Base-by-base conservation (phyloP, 2,888 invertebrate species). In the Galeruca laticollis region DNA sequence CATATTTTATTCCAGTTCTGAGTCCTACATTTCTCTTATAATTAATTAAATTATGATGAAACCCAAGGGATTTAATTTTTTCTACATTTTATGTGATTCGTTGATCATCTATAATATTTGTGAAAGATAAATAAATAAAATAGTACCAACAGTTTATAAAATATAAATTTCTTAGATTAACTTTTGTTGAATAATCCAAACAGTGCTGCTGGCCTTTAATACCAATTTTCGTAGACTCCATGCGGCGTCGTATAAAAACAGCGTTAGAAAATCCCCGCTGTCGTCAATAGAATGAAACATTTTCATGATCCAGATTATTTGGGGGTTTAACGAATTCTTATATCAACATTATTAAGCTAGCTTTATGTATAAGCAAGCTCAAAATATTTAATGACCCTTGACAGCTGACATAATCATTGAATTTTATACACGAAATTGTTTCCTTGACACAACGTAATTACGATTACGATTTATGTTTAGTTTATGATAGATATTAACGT, bases 371-470 rank as follows among this genome's bases (percentile, higher is more conserved):
- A 31, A 35, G 64, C 40, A 31, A 26, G 59, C 40, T 59, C 60
- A 64, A 60, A 65, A 56, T 69, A 65, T 35, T 65, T 65, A 69
- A 69, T 69, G 69, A 69, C 52, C 37, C 60, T 47, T 69, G 60
- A 52, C 56, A 69, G 47, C 61, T 54, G 26, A 65, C 64, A 54
- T 65, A 61, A 65, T 65, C 60, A 37, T 47, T 35, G 37, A 60
- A 31, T 57, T 49, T 52, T 51, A 54, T 57, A 54, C 35, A 13
- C 26, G 40, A 54, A 47, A 20, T 31, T 26, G 56, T 64, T 33
- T 47, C 13, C 47, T 63, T 18, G 54, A 63, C 35, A 26, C 21
- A 21, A 52, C 26, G 4, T 26, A 26, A 18, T 57, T 10, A 57
- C 15, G 9, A 6, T 18, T 15, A 47, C 2, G 47, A 18, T 47